phyloP scores from a whole-genome alignment of 1,140 invertebrate genomes.

The Penaeus chinensis region DNA sequence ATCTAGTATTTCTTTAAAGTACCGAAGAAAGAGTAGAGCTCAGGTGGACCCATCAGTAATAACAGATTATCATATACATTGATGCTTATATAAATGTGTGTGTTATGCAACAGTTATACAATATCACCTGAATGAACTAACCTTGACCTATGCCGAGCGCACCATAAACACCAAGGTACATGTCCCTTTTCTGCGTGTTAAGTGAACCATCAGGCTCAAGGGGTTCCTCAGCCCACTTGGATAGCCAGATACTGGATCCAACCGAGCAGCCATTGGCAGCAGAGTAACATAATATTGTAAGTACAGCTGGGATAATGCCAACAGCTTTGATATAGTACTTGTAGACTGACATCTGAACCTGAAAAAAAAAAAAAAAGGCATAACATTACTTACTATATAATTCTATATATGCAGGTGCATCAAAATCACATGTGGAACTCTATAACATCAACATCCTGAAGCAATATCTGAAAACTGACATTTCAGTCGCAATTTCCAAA shows the following conservation, averaged over 20 bases:
- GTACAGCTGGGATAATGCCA: conserved; percentile 6
- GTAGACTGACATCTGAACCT: conserved; percentile 47
- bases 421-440: background rate
- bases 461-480: background rate
- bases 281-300: conserved; percentile 16
- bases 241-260: conserved; percentile 92
- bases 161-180: conserved; percentile 90
- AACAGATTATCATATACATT: too few species aligned
- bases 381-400: background rate
- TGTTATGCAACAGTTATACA: too few species aligned
- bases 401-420: background rate
- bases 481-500: background rate
- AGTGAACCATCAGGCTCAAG: conserved; percentile 52
- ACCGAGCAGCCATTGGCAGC: conserved; percentile 77
- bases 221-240: conserved; percentile 80
- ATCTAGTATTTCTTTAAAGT: too few species aligned
- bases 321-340: conserved; percentile 44
- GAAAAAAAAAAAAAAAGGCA: background rate
- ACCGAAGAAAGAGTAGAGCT: too few species aligned
- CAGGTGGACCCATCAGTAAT: too few species aligned
- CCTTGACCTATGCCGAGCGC: conserved; percentile 88
- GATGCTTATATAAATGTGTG: too few species aligned
- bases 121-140: conserved; percentile 66
- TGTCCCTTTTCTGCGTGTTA: conserved; percentile 71
- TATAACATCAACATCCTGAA: background rate